These are phyloP conservation scores for Vireo altiloquus DNA, from an alignment of 2,113 vertebrate species.

Conservation along the genomic window DNA sequence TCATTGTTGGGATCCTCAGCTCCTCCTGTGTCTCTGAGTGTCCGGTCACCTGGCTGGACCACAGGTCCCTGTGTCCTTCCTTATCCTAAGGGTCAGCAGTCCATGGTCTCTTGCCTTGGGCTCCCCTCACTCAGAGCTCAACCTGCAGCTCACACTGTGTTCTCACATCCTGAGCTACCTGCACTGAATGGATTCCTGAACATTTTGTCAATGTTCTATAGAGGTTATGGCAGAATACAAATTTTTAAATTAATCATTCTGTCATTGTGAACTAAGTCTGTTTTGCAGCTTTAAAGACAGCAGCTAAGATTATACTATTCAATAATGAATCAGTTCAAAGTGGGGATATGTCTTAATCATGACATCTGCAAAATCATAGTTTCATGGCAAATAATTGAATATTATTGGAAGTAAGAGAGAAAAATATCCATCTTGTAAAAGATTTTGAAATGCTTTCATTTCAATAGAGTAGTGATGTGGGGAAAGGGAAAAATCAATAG, in stretches of 20 bases:
- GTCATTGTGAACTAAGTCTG: background rate
- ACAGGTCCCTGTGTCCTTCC: background rate
- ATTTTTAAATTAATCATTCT: background rate
- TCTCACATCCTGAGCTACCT: background rate
- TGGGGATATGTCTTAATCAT: background rate
- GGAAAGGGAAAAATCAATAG: background rate
- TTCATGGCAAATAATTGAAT: background rate
- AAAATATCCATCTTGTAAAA: background rate
- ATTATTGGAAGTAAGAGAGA: background rate
- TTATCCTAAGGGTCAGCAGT: background rate
- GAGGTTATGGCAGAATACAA: background rate
- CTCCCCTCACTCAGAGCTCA: background rate
- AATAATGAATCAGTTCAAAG: background rate
- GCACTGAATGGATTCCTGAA: background rate
- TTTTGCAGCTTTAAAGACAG: background rate
- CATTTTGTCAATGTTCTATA: background rate
- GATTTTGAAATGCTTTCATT: conserved; percentile 50
- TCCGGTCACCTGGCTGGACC: fast-evolving
- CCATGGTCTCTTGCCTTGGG: background rate
- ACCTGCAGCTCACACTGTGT: background rate
- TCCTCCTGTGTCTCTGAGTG: background rate
- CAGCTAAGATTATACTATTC: background rate
- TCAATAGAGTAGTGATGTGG: background rate
- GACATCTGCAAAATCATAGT: background rate
- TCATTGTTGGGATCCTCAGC: background rate